Evolutionary conservation across 2,113 vertebrate genomes (phyloP), one percentile per base, ranked within the genome.

Genomic region (Nycticebus coucang): DNA sequence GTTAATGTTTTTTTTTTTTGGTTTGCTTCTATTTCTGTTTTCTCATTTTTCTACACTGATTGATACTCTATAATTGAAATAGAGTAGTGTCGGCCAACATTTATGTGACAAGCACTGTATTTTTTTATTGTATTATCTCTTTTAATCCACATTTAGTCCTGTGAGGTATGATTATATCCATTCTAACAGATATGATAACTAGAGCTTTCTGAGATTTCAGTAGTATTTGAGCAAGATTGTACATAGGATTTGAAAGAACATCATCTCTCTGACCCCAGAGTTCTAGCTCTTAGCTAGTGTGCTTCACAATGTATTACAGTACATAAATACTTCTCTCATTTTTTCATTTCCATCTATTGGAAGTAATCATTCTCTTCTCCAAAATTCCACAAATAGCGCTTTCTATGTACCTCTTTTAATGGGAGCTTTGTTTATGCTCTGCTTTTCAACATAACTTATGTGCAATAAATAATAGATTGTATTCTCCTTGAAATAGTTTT

Each of bases 361-460:
- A 77, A 45, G 30, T 92, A 26, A 68, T 94, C 13, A 24, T 2
- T 66, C 22, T 30, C 8, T 77, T 3, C 75, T 85, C 59, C 69
- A 68, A 87, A 93, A 83, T 95, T 90, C n/a, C 33, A 35, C 53
- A 82, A 71, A 35, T 69, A 30, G 33, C 5, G 59, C 14, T 75
- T 86, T 71, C 35, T 90, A 45, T 88, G 13, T n/a, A 35, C 11
- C 30, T 62, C 11, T 95, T 5, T 69, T 91, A 75, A 9, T 84
- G 7, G n/a, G n/a, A 93, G 26, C 45, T 80, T 60, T 85, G 37
- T 37, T 77, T n/a, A 21, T 50, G 13, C 15, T 89, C 1, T 94
- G 71, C 41, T 95, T 95, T 96, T 88, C 1, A 84, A 18, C 41
- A 62, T 96, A 41, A 41, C 35, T 80, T 3, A 35, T 97, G 6